phyloP scores from a whole-genome alignment of 1,140 invertebrate genomes.

The Carposina sasakii region DNA sequence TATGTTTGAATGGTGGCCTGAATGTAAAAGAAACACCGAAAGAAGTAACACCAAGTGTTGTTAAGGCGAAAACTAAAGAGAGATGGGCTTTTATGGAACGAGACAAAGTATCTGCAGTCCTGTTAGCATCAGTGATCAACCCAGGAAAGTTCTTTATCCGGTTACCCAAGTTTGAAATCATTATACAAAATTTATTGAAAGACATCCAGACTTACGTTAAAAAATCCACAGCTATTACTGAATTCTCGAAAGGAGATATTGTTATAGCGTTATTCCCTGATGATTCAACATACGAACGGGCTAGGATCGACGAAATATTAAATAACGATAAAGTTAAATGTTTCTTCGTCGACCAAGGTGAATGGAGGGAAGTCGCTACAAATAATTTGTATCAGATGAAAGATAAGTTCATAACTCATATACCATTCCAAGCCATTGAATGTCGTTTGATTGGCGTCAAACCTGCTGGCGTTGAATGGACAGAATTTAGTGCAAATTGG shows the following conservation, averaged over 20 bases:
- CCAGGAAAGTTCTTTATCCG: slow-evolving; percentile 49
- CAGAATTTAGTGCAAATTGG: slow-evolving; percentile 52
- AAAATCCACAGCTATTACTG: slow-evolving; percentile 21
- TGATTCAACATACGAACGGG: slow-evolving; percentile 50
- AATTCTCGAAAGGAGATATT: slow-evolving; percentile 39
- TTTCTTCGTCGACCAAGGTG: slow-evolving; percentile 67
- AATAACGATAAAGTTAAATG: slow-evolving; percentile 42
- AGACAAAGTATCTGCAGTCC: slow-evolving; percentile 37
- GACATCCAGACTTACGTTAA: slow-evolving; percentile 53
- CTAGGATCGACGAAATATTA: slow-evolving; percentile 42
- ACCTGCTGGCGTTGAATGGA: slow-evolving; percentile 44
- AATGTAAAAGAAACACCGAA: slow-evolving; percentile 9
- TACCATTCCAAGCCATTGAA: slow-evolving; percentile 69
- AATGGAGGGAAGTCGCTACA: slow-evolving; percentile 35
- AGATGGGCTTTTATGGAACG: slow-evolving; percentile 60
- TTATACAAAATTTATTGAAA: slow-evolving; percentile 36
- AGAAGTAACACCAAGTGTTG: slow-evolving; percentile 7
- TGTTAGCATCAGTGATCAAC: slow-evolving; percentile 39
- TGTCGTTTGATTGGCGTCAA: slow-evolving; percentile 55
- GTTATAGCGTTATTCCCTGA: slow-evolving; percentile 59
- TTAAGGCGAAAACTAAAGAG: slow-evolving; percentile 26
- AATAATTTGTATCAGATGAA: slow-evolving; percentile 44
- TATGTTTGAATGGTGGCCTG: slow-evolving; percentile 25
- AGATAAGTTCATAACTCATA: slow-evolving; percentile 40
- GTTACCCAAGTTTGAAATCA: slow-evolving; percentile 44